Percentiles rank a stretch among this genome's conserved stretches.
These are phyloP conservation scores for Hydractinia echinata DNA, from an alignment of 30 jellyfish, hydroid and myxozoan species.

Conservation along the genomic window DNA sequence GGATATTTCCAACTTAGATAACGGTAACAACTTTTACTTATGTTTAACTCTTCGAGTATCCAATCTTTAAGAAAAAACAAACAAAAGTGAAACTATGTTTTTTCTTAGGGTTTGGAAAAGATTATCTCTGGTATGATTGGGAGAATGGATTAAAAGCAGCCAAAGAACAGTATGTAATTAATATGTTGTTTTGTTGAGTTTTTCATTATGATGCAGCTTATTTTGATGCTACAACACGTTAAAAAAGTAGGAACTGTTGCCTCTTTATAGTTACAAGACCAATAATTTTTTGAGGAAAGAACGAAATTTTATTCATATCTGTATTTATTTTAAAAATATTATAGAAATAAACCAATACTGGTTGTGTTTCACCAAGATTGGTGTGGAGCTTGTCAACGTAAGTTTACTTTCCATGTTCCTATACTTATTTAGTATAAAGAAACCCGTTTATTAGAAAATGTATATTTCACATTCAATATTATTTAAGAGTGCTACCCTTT, in stretches of 20 bases:
- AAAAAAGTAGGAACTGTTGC: neutral
- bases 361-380: constrained; percentile 92
- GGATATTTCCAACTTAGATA: constrained; percentile 22
- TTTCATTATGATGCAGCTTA: neutral
- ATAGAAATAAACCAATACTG: constrained; percentile 81
- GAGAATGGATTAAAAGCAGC: constrained; percentile 72
- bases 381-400: constrained; percentile 98
- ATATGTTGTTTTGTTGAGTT: neutral
- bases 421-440: neutral
- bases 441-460: neutral
- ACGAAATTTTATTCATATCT: neutral
- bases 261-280: neutral
- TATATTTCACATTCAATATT: too few relatives aligned
- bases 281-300: neutral
- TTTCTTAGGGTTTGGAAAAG: constrained; percentile 74
- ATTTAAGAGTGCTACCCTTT: neutral
- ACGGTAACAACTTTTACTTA: constrained; percentile 16
- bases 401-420: constrained; percentile 2
- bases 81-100: neutral
- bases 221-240: neutral
- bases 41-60: too few relatives aligned
- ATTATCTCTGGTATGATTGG: constrained; percentile 74
- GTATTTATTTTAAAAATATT: neutral
- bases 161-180: constrained; percentile 45
- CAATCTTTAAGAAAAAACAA: too few relatives aligned